Evolutionary conservation across 2,113 vertebrate species (phyloP).

Genomic region (Capra hircus): DNA sequence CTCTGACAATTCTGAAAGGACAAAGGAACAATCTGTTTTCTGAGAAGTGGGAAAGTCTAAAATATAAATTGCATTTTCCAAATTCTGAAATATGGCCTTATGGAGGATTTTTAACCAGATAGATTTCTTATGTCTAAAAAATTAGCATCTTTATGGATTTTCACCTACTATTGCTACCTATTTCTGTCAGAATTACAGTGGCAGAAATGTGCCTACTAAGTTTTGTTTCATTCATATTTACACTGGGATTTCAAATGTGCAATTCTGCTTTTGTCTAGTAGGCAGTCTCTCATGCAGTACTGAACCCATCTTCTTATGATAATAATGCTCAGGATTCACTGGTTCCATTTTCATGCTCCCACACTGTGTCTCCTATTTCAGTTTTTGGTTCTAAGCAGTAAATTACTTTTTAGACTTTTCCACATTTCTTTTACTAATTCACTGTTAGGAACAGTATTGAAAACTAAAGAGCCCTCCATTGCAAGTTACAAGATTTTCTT

Average conservation of each 20-base stretch:
- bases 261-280: not conserved
- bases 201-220: not conserved
- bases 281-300: not conserved
- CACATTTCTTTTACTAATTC: not conserved
- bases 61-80: not conserved
- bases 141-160: not conserved
- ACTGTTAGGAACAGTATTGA: not conserved
- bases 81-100: not conserved
- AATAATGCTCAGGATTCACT: not conserved
- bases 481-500: not conserved
- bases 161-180: not conserved
- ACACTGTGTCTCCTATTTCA: not conserved
- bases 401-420: not conserved
- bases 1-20: not conserved
- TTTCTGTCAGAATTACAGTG: not conserved
- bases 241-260: not conserved
- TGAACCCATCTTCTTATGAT: not conserved
- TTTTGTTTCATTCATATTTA: not conserved
- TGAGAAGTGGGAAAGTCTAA: not conserved
- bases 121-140: not conserved
- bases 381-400: not conserved
- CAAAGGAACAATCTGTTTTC: not conserved
- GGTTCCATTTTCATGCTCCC: not conserved
- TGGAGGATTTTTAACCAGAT: not conserved
- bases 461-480: not conserved